Evolutionary conservation across 1,140 invertebrate species (phyloP).

Genomic region (Drosophila micromelanica): DNA sequence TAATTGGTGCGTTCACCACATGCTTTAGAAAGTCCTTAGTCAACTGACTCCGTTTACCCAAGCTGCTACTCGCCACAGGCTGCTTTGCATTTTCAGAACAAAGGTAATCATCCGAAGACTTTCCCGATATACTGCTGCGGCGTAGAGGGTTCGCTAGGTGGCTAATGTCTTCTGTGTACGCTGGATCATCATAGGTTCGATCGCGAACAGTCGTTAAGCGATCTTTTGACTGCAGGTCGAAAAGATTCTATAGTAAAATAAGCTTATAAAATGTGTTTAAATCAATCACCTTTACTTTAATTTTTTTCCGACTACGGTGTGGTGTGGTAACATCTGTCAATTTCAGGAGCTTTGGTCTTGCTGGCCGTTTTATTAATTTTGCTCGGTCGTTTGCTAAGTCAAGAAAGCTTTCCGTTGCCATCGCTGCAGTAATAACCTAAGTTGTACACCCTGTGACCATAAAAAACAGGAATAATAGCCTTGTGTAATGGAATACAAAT

Average conservation of each 20-base stretch:
- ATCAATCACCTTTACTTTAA: constrained; percentile 74
- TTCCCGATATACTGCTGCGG: constrained; percentile 76
- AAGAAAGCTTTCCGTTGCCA: constrained; percentile 80
- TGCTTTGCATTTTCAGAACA: constrained; percentile 10
- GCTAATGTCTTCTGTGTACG: constrained; percentile 83
- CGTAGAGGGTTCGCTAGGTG: constrained; percentile 81
- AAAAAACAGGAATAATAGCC: no score
- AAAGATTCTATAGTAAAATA: no score
- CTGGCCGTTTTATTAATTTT: constrained; percentile 65
- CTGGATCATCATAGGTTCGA: constrained; percentile 82
- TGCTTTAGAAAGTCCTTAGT: constrained; percentile 73
- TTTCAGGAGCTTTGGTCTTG: constrained; percentile 77
- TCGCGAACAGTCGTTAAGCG: constrained; percentile 74
- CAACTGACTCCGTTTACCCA: constrained; percentile 70
- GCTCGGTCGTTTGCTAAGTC: constrained; percentile 72
- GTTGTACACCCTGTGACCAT: neutral
- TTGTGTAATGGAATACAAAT: no score
- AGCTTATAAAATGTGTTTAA: neutral
- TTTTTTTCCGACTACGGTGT: constrained; percentile 80
- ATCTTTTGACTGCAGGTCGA: constrained; percentile 66
- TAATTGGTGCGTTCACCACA: constrained; percentile 47
- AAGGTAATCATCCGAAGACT: constrained; percentile 38
- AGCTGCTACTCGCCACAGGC: constrained; percentile 54
- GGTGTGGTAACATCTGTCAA: constrained; percentile 77
- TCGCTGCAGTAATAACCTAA: constrained; percentile 16